Conservation (phyloP, 2,797 vertebrate genomes). For the Chiloscyllium punctatum region DNA sequence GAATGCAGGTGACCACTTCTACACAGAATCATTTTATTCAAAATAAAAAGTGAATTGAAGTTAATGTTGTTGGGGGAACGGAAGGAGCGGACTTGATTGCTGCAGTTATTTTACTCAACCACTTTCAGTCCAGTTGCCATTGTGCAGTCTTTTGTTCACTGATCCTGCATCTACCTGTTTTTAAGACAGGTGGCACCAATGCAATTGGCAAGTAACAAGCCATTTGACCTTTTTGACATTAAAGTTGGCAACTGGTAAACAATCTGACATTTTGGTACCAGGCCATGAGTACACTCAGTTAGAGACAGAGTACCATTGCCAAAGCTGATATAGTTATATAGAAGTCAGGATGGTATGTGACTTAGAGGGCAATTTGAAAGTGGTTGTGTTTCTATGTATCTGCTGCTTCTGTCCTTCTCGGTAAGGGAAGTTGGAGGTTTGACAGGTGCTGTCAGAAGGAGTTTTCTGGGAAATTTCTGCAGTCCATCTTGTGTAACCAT, state of each 20-base stretch:
- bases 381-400: too few species aligned
- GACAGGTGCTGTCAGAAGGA: too few species aligned
- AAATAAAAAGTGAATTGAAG: neutral
- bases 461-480: too few species aligned
- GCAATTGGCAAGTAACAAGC: neutral
- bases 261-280: neutral
- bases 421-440: too few species aligned
- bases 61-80: neutral
- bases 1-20: neutral
- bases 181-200: neutral
- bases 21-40: neutral
- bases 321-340: neutral
- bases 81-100: neutral
- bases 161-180: neutral
- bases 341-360: too few species aligned
- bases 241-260: neutral
- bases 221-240: neutral
- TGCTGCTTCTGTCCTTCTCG: too few species aligned
- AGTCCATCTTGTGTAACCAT: too few species aligned
- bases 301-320: neutral
- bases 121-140: neutral
- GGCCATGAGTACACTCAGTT: neutral
- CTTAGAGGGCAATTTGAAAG: too few species aligned
- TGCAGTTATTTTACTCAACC: neutral
- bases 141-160: neutral